These are phyloP conservation scores for Thunnus albacares DNA, from an alignment of 2,797 vertebrate genomes.

Conservation along the genomic window DNA sequence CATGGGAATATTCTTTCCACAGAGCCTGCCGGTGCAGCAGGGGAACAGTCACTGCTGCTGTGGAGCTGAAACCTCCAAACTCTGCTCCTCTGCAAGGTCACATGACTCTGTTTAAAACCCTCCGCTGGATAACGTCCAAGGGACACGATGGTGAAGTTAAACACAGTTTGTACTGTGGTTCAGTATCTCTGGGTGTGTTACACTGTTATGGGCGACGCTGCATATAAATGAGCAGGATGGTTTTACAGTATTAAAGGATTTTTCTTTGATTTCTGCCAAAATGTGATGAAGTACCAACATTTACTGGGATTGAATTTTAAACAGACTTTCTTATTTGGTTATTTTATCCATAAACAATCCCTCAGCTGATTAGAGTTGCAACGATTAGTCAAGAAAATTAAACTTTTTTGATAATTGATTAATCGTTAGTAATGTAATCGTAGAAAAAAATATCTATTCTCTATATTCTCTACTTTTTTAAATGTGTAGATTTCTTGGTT, in stretches of 20 bases:
- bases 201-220: neutral
- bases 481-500: too few species aligned
- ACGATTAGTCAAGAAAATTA: too few species aligned
- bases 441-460: too few species aligned
- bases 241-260: neutral
- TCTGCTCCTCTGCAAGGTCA: neutral
- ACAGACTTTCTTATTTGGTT: neutral
- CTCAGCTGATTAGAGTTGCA: neutral
- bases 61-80: constrained; percentile 14
- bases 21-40: constrained; percentile 33
- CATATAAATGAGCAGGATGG: neutral
- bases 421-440: too few species aligned
- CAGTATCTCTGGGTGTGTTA: neutral
- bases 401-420: too few species aligned
- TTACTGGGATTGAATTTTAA: neutral
- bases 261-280: neutral
- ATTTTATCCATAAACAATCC: neutral
- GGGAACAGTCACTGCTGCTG: constrained; percentile 32
- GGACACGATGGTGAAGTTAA: neutral
- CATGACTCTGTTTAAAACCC: neutral
- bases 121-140: neutral
- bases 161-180: neutral
- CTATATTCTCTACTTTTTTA: too few species aligned
- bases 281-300: neutral
- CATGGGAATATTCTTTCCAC: constrained; percentile 63